Percentiles rank a stretch among this genome's conserved stretches.
These are phyloP conservation scores for Aphaenogaster floridana DNA, from an alignment of 1,140 invertebrate genomes.

Conservation along the genomic window DNA sequence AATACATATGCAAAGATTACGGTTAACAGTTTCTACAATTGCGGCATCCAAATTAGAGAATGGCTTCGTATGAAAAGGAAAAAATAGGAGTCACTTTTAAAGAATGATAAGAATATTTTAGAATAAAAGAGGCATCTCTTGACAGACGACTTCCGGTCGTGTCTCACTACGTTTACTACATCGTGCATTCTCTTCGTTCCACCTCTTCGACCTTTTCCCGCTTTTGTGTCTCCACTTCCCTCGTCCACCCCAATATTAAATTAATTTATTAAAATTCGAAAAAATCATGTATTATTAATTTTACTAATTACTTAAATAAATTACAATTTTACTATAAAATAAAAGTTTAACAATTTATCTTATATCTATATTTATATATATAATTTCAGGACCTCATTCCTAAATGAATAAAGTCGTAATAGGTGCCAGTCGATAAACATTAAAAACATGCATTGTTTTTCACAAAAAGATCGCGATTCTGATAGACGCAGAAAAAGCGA, in stretches of 20 bases:
- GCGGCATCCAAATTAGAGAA: constrained; percentile 29
- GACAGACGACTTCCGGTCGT: constrained; percentile 79
- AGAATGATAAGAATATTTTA: constrained; percentile 38
- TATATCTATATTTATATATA: neutral
- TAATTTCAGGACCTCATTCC: neutral
- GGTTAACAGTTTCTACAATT: neutral
- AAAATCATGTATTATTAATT: constrained; percentile 19
- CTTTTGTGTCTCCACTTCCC: constrained; percentile 46
- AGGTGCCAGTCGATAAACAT: constrained; percentile 15
- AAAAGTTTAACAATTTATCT: neutral
- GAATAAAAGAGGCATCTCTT: constrained; percentile 38
- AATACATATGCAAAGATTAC: neutral
- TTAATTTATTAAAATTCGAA: neutral
- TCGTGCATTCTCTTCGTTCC: constrained; percentile 61
- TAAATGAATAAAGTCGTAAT: neutral
- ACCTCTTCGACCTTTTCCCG: constrained; percentile 43
- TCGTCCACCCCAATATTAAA: neutral
- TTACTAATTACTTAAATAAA: neutral
- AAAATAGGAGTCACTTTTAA: constrained; percentile 23
- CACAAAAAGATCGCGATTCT: neutral
- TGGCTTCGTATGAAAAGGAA: neutral
- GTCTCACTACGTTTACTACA: constrained; percentile 82
- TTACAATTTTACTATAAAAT: neutral
- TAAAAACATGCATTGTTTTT: constrained; percentile 8
- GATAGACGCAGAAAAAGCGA: constrained; percentile 5